Conservation (phyloP, 2,888 invertebrate genomes). For the Andrena hattorfiana region DNA sequence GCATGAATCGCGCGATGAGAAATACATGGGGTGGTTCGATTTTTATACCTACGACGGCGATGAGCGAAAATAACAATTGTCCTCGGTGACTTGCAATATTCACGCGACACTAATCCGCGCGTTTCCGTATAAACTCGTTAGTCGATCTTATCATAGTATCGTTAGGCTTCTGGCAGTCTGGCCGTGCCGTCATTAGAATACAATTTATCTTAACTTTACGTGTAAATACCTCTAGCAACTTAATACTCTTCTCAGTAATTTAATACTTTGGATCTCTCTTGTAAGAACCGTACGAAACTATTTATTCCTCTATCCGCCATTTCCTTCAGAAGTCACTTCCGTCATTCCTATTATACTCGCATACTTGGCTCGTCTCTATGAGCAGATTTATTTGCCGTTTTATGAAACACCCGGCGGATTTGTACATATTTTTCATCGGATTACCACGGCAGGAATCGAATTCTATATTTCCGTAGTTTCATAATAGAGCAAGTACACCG, state of each 20-base stretch:
- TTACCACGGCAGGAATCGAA: constrained; percentile 2
- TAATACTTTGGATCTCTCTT: constrained; percentile 54
- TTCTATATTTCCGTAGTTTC: background rate
- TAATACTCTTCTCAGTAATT: constrained; percentile 56
- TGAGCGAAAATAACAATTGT: background rate
- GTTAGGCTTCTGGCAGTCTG: constrained; percentile 36
- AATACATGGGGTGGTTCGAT: background rate
- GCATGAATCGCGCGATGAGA: background rate
- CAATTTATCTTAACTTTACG: constrained; percentile 39
- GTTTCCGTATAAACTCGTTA: constrained; percentile 3
- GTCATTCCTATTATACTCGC: background rate
- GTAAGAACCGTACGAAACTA: constrained; percentile 46
- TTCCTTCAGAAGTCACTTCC: background rate
- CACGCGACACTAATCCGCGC: background rate
- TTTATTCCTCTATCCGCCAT: background rate
- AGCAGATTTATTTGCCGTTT: background rate
- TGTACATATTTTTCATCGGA: background rate
- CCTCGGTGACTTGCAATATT: background rate
- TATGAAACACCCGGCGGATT: background rate
- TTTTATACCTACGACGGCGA: background rate
- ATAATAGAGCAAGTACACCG: background rate
- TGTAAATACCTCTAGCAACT: constrained; percentile 48
- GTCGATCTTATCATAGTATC: constrained; percentile 33
- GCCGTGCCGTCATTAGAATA: constrained; percentile 31
- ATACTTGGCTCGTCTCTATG: background rate